These are phyloP conservation scores for Polypedilum pembai DNA, from an alignment of 1,140 invertebrate species.

Conservation along the genomic window DNA sequence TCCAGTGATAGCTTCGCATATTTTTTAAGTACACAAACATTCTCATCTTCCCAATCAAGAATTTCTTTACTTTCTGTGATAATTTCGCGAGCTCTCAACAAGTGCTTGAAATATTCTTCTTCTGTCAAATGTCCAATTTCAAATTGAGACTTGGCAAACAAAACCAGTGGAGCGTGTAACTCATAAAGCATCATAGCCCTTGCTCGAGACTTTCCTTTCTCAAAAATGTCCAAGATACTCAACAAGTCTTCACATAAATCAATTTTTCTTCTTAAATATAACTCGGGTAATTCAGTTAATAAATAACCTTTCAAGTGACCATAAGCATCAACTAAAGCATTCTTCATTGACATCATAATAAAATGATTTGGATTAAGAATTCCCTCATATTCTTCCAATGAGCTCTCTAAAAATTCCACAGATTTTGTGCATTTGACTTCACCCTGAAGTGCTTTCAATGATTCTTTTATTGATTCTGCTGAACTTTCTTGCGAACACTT, in stretches of 20 bases:
- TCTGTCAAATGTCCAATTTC: background rate
- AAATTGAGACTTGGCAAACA: conserved; percentile 50
- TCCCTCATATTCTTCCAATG: conserved; percentile 53
- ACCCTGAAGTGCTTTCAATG: conserved; percentile 42
- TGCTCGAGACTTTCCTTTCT: conserved; percentile 65
- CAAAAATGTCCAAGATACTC: conserved; percentile 59
- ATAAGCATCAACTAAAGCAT: conserved; percentile 65
- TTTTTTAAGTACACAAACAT: background rate
- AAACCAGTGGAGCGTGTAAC: conserved; percentile 63
- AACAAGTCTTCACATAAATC: conserved; percentile 62
- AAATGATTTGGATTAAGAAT: conserved; percentile 66
- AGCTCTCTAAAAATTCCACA: conserved; percentile 44
- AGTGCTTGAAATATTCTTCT: background rate
- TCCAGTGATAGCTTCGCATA: too few relatives aligned
- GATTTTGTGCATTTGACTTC: conserved; percentile 42
- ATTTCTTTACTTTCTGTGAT: background rate
- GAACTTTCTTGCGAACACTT: conserved; percentile 57
- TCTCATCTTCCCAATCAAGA: background rate
- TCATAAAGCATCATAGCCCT: conserved; percentile 72
- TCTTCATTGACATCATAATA: conserved; percentile 54
- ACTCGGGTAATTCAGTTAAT: conserved; percentile 60
- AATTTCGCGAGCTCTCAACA: background rate
- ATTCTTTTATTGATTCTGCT: conserved; percentile 48
- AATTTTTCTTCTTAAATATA: conserved; percentile 65
- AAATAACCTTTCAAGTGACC: conserved; percentile 62